These are phyloP conservation scores for Dicyrtoma fusca DNA, from an alignment of 2,888 invertebrate species.

Conservation along the genomic window DNA sequence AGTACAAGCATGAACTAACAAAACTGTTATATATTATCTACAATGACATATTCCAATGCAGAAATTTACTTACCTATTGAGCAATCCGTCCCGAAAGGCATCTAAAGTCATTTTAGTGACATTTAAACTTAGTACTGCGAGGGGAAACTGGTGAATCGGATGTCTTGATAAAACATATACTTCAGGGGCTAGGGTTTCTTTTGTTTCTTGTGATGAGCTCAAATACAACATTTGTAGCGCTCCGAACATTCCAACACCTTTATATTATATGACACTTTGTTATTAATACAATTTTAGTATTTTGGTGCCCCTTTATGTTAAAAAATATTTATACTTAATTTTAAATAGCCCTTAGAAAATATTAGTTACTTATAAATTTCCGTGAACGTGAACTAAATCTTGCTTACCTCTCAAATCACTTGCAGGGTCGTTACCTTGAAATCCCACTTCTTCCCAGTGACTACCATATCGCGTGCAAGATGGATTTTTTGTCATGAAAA, in stretches of 20 bases:
- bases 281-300: too few relatives aligned
- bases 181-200: slow-evolving; percentile 60
- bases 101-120: slow-evolving; percentile 63
- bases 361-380: too few relatives aligned
- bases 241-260: slow-evolving; percentile 63
- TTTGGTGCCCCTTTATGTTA: too few relatives aligned
- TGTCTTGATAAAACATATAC: slow-evolving; percentile 62
- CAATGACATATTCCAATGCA: neutral
- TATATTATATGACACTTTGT: too few relatives aligned
- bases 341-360: too few relatives aligned
- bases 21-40: neutral
- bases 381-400: too few relatives aligned
- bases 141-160: slow-evolving; percentile 63
- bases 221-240: slow-evolving; percentile 62
- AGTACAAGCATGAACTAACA: too few relatives aligned
- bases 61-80: slow-evolving; percentile 61
- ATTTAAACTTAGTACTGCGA: slow-evolving; percentile 64
- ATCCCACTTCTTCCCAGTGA: slow-evolving; percentile 66
- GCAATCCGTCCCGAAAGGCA: slow-evolving; percentile 61
- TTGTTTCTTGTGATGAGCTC: slow-evolving; percentile 59
- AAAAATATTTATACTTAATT: too few relatives aligned
- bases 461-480: slow-evolving; percentile 62
- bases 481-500: slow-evolving; percentile 56
- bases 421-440: slow-evolving; percentile 64
- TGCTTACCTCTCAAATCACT: slow-evolving; percentile 64